Evolutionary conservation across 1,140 invertebrate species (phyloP), one percentile per base, ranked within the genome.

Genomic region (Mylabris phalerata): DNA sequence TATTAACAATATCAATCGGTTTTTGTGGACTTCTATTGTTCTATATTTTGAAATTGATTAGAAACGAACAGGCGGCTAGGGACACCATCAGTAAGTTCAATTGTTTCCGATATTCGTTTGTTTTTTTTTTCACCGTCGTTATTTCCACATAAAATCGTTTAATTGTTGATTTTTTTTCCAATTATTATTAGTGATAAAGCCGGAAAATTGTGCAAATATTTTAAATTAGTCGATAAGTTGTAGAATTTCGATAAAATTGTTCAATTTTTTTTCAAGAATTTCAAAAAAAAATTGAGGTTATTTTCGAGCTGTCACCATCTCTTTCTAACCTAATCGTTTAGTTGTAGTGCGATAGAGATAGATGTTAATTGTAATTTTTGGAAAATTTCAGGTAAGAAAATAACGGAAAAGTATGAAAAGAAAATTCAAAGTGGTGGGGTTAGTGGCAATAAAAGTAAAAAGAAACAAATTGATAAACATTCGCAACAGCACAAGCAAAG

Each of bases 401-500:
- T 19, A 1, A 1, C 19, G 19, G 19, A 19, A 19, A 13, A 13
- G 13, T 13, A 13, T 13, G 13, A 13, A 40, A 59, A 56, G 45
- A 59, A 55, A 48, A 32, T 32, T 7, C 32, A 32, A 32, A 32
- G 7, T 32, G 7, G 32, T 32, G 62, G 50, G 6, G 10, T 13
- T 32, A 11, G 44, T n/a, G 11, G 19, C n/a, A 49, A 24, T 10
- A 66, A 64, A 50, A 27, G 7, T 13, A 65, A 65, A 43, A 67
- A 68, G 48, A 65, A 65, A 41, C 24, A 40, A 9, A 49, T 49
- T 9, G 59, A 51, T 32, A 57, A 60, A 26, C 39, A 41, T 26
- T 60, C 66, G 25, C 65, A 69, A 72, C 75, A 79, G 26, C 70
- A 72, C 25, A 85, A 82, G 56, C 69, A 72, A 7, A 88, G 92